These are phyloP conservation scores for Psix sp. DNA, from an alignment of 1,140 invertebrate species.

Conservation along the genomic window DNA sequence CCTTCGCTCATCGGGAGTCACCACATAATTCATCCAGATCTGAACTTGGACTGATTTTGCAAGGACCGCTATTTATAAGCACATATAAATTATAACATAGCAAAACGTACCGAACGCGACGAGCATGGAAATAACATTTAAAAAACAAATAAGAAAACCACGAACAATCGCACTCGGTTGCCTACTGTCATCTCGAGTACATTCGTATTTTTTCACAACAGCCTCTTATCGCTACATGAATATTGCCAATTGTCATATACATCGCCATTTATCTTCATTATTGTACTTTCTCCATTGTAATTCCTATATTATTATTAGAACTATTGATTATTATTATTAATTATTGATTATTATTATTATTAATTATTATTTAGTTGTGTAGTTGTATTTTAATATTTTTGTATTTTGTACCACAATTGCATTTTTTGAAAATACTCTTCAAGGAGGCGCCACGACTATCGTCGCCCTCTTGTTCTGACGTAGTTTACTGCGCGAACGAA, in stretches of 20 bases:
- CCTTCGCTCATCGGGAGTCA: too few species aligned
- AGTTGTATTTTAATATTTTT: slow-evolving; percentile 58
- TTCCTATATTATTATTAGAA: slow-evolving; percentile 80
- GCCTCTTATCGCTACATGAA: slow-evolving; percentile 35
- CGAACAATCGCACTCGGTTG: slow-evolving; percentile 50
- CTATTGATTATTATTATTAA: slow-evolving; percentile 81
- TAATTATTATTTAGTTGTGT: slow-evolving; percentile 79
- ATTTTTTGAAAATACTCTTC: slow-evolving; percentile 45
- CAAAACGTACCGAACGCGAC: too few species aligned
- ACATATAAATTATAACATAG: too few species aligned
- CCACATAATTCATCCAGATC: too few species aligned
- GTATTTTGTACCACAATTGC: slow-evolving; percentile 49
- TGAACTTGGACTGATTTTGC: too few species aligned
- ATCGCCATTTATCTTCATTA: slow-evolving; percentile 61
- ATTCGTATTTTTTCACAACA: slow-evolving; percentile 14
- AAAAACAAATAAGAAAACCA: slow-evolving; percentile 4
- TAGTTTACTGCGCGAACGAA: slow-evolving; percentile 37
- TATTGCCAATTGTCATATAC: slow-evolving; percentile 50
- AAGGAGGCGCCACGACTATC: background rate
- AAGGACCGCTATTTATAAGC: too few species aligned
- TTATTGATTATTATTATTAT: slow-evolving; percentile 81
- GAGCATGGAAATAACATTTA: too few species aligned
- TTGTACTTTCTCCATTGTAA: slow-evolving; percentile 69
- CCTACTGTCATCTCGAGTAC: slow-evolving; percentile 46
- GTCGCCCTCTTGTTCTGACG: slow-evolving; percentile 22